Base-by-base conservation (phyloP, 2,888 invertebrate species). In the Agrilus mali region DNA sequence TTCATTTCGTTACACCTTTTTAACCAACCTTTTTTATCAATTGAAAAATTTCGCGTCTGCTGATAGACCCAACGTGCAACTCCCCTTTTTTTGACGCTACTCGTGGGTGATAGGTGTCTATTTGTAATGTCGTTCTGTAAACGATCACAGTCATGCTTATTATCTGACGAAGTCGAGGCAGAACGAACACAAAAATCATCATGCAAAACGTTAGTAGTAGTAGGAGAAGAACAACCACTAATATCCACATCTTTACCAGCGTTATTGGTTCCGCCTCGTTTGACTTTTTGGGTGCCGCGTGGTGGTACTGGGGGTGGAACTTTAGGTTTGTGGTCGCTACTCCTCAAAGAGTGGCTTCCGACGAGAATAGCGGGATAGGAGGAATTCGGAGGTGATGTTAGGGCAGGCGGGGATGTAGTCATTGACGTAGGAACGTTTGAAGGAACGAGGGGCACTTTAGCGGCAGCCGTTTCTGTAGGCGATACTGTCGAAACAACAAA, bases 251-350 rank as follows among this genome's bases (percentile, higher is more conserved):
- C 66, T 65, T 65, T 65, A 53, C 60, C 60, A 44, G 50, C 48
- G 43, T 54, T 55, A 47, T 53, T 50, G 44, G 66, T 70, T 38
- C 69, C 70, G 35, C 72, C 72, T 33, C 75, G 69, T 65, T 76
- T 77, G 45, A 71, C 67, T 64, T 80, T 80, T 36, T 82, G 84
- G 20, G 84, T 83, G 44, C 86, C 86, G 56, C 89, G 72, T 4
- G 89, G 89, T 42, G 89, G 89, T 41, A 90, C 89, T 16, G 90
- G 90, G 42, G 90, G 90, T 35, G 89, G 89, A 34, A 88, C 79
- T 66, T 84, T 82, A 55, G 81, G 75, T 66, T 84, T 84, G 41
- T 67, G 60, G 47, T 69, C 69, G 53, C 73, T 72, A 35, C 76
- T 64, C 45, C 63, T 66, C 44, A 58, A 58, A 49, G 59, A 53